Percentiles rank a stretch among this genome's conserved stretches.
phyloP scores from a whole-genome alignment of 2,113 vertebrate genomes.

The Microtus montanus region DNA sequence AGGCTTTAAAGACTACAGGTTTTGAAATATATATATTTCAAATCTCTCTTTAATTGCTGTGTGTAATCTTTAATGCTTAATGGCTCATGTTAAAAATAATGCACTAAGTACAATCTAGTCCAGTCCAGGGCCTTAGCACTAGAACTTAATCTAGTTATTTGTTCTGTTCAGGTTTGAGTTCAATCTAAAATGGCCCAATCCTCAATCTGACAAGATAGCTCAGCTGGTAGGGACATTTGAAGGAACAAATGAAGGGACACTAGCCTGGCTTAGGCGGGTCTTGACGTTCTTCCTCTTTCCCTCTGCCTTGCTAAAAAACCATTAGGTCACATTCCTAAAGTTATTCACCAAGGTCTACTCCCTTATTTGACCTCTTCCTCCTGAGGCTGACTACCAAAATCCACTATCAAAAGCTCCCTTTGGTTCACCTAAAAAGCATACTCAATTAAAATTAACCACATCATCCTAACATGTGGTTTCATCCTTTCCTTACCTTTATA shows the following conservation, averaged over 20 bases:
- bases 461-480: not conserved
- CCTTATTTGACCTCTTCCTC: not conserved
- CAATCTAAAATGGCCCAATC: not conserved
- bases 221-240: not conserved
- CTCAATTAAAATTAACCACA: not conserved
- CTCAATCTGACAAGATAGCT: not conserved
- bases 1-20: not conserved
- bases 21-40: not conserved
- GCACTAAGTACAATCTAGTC: not conserved
- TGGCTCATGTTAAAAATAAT: slow-evolving; percentile 33
- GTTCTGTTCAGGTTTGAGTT: not conserved
- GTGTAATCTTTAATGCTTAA: not conserved
- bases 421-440: not conserved
- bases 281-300: not conserved
- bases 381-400: not conserved
- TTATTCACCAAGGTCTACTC: not conserved
- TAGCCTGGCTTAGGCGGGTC: not conserved
- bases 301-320: not conserved
- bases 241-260: not conserved
- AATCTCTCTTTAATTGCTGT: not conserved
- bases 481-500: not conserved
- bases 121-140: not conserved
- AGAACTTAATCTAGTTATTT: not conserved
- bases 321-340: not conserved
- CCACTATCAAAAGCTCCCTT: not conserved